phyloP scores from a whole-genome alignment of 1,140 invertebrate genomes.

The honey bee (Apis mellifera) region Amel_HAv3.1 CM009936.2:6829501-6830000 shows the following conservation, averaged over 20 bases:
- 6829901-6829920: constrained; percentile 40
- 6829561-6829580: no score
- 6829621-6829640: no score
- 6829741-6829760: constrained; percentile 1
- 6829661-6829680: no score
- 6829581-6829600: no score
- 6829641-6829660: no score
- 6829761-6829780: constrained; percentile 12
- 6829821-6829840: constrained; percentile 62
- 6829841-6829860: constrained; percentile 67
- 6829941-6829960: background rate
- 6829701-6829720: no score
- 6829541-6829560: no score
- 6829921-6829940: constrained; percentile 65
- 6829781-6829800: constrained; percentile 7
- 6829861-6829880: constrained; percentile 61
- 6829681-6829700: no score
- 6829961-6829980: background rate
- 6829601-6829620: no score
- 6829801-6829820: constrained; percentile 46
- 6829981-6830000: background rate
- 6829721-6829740: background rate
- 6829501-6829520: no score
- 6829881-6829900: constrained; percentile 58
- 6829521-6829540: no score